Evolutionary conservation across 1,140 invertebrate genomes (phyloP).

Genomic region (Leptoteleia sp.): DNA sequence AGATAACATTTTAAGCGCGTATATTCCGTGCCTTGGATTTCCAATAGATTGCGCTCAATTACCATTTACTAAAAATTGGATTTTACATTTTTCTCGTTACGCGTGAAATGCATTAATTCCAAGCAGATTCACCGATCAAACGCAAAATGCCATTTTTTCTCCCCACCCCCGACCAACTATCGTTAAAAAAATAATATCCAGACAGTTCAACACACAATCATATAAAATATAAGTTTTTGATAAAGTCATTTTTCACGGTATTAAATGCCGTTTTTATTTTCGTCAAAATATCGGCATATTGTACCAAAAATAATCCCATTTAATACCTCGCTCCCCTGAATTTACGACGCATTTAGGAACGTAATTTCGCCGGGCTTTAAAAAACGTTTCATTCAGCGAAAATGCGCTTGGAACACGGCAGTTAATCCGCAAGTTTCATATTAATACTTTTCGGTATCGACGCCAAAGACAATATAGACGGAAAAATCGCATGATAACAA

Average conservation of each 20-base stretch:
- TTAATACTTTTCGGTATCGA: slow-evolving; percentile 42
- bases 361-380: slow-evolving; percentile 30
- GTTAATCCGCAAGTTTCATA: slow-evolving; percentile 30
- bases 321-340: slow-evolving; percentile 13
- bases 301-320: slow-evolving; percentile 35
- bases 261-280: slow-evolving; percentile 11
- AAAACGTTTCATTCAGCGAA: slow-evolving; percentile 28
- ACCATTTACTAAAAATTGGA: too few species aligned
- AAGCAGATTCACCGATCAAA: too few species aligned
- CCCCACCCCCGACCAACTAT: too few species aligned
- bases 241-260: slow-evolving; percentile 11
- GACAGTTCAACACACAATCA: background rate
- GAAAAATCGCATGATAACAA: slow-evolving; percentile 19
- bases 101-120: too few species aligned
- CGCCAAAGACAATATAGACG: slow-evolving; percentile 31
- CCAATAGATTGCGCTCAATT: too few species aligned
- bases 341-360: slow-evolving; percentile 23
- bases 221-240: slow-evolving; percentile 8
- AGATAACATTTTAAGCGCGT: too few species aligned
- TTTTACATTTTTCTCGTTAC: too few species aligned
- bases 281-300: slow-evolving; percentile 25
- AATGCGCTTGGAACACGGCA: slow-evolving; percentile 16
- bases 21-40: too few species aligned
- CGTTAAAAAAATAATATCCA: background rate
- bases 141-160: too few species aligned